phyloP scores from a whole-genome alignment of 2,797 vertebrate species.

The Anguilla obscura region DNA sequence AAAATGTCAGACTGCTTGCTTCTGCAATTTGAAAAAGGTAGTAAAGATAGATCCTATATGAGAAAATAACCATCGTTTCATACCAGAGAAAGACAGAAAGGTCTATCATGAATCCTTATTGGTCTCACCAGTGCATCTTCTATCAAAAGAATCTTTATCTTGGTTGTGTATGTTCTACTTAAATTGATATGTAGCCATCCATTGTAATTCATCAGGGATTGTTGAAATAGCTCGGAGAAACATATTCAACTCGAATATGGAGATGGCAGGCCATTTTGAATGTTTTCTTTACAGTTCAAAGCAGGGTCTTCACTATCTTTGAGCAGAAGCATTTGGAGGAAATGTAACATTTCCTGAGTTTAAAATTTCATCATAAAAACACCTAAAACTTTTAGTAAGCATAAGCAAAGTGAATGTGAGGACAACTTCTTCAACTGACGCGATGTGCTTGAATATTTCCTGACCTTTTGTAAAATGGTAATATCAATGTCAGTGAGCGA shows the following conservation, averaged over 20 bases:
- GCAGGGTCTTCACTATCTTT: neutral
- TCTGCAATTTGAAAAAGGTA: constrained; percentile 6
- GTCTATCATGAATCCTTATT: neutral
- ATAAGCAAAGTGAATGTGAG: neutral
- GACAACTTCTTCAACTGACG: neutral
- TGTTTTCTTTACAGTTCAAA: neutral
- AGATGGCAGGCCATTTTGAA: neutral
- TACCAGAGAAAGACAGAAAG: neutral
- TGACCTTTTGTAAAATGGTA: constrained; percentile 3
- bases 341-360: neutral
- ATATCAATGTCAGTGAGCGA: neutral
- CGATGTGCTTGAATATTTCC: neutral
- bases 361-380: neutral
- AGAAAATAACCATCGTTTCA: neutral
- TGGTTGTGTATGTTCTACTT: constrained; percentile 4
- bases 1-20: neutral
- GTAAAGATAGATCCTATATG: neutral
- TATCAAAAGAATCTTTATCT: neutral
- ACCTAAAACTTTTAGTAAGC: neutral
- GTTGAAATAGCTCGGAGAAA: neutral
- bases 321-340: neutral
- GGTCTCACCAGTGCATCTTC: neutral
- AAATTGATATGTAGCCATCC: constrained; percentile 4
- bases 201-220: constrained; percentile 12
- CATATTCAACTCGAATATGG: neutral